phyloP scores from a whole-genome alignment of 2,888 invertebrate genomes.

The Phengaris alcon region DNA sequence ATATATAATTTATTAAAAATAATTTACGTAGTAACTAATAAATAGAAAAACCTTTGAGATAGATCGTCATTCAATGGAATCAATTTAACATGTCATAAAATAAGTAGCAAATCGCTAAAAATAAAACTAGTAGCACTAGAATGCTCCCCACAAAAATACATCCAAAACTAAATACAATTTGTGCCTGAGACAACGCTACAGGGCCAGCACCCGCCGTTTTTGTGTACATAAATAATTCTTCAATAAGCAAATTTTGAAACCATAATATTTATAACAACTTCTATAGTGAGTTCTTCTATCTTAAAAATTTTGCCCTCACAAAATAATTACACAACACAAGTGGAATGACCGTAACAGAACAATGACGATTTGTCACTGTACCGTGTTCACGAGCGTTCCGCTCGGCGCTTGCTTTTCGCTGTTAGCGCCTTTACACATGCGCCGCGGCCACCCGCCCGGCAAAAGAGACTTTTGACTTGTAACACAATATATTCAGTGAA shows the following conservation, averaged over 20 bases:
- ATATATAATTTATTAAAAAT: conserved; percentile 28
- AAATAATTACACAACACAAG: background rate
- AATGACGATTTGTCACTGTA: background rate
- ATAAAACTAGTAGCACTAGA: conserved; percentile 32
- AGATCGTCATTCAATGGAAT: conserved; percentile 26
- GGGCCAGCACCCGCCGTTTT: background rate
- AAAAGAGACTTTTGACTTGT: too few species aligned
- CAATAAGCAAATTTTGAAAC: background rate
- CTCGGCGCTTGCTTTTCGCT: background rate
- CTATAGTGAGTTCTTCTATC: background rate
- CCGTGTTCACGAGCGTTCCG: background rate
- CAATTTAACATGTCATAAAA: conserved; percentile 27
- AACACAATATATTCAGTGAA: too few species aligned
- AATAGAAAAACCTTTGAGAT: conserved; percentile 26
- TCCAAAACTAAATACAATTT: conserved; percentile 30
- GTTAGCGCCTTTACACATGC: too few species aligned
- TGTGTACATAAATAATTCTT: background rate
- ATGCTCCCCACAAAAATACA: conserved; percentile 28
- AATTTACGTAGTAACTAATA: conserved; percentile 28
- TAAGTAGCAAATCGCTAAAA: conserved; percentile 26
- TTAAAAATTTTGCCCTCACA: background rate
- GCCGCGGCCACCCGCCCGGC: too few species aligned
- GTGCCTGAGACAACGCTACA: conserved; percentile 30
- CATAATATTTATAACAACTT: background rate
- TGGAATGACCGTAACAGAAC: background rate